phyloP scores from a whole-genome alignment of 1,140 invertebrate genomes.

The Caenorhabditis latens region DNA sequence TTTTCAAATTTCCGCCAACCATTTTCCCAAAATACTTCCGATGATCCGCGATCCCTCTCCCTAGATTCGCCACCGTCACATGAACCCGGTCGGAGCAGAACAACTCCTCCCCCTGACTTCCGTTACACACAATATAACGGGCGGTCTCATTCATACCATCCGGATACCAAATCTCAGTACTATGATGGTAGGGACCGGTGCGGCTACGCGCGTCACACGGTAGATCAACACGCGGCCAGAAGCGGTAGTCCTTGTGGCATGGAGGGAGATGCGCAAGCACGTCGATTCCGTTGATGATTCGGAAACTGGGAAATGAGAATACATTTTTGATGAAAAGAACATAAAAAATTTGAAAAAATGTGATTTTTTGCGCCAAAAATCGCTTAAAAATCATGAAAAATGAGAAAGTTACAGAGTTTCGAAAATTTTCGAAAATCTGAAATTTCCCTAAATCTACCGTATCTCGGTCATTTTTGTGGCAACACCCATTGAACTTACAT shows the following conservation, averaged over 20 bases:
- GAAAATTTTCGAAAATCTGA: no score
- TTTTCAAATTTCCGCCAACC: background rate
- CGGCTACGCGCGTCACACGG: conserved; percentile 31
- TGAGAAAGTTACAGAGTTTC: no score
- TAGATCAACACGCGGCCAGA: background rate
- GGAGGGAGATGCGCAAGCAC: background rate
- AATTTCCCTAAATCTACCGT: no score
- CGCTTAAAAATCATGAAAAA: no score
- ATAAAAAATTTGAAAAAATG: no score
- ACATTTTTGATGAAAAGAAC: no score
- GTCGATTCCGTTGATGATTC: conserved; percentile 19
- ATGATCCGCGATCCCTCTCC: conserved; percentile 31
- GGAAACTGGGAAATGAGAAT: conserved; percentile 17
- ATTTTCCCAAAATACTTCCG: conserved; percentile 44
- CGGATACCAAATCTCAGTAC: conserved; percentile 17
- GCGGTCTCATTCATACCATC: conserved; percentile 32
- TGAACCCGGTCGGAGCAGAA: conserved; percentile 24
- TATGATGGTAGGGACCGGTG: conserved; percentile 15
- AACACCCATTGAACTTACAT: no score
- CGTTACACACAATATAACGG: background rate
- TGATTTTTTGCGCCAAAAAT: no score
- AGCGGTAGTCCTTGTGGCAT: conserved; percentile 33
- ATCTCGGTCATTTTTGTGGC: no score
- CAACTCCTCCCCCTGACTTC: conserved; percentile 11
- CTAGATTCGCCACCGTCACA: conserved; percentile 11